phyloP scores from a whole-genome alignment of 1,140 invertebrate genomes.

The Drosophila oshimai region DNA sequence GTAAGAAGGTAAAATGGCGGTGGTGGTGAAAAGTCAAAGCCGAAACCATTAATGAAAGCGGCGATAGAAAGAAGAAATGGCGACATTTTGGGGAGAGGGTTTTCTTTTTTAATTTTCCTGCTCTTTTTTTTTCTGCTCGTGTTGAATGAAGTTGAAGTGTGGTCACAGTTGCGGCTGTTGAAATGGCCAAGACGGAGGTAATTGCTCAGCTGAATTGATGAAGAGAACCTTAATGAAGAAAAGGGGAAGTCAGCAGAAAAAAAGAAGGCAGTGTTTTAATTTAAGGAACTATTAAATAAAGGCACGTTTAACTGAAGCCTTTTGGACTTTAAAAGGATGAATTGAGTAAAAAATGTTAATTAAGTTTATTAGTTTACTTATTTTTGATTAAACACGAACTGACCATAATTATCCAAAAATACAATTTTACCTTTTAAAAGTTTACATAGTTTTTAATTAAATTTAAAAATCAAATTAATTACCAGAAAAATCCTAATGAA shows the following conservation, averaged over 20 bases:
- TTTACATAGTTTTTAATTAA: too few relatives aligned
- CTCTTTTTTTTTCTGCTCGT: background rate
- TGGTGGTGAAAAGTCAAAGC: conserved; percentile 33
- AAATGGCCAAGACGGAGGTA: conserved; percentile 35
- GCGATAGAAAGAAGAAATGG: conserved; percentile 12
- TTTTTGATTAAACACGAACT: too few relatives aligned
- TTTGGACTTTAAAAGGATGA: too few relatives aligned
- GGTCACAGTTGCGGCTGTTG: conserved; percentile 36
- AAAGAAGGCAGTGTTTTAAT: background rate
- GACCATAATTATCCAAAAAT: too few relatives aligned
- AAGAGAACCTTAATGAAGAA: conserved; percentile 43
- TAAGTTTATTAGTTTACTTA: too few relatives aligned
- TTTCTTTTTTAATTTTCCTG: background rate
- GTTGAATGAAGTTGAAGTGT: conserved; percentile 32
- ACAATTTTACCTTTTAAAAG: too few relatives aligned
- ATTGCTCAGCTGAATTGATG: conserved; percentile 38
- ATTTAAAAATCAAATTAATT: too few relatives aligned
- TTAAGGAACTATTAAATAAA: conserved; percentile 1
- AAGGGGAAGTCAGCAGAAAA: conserved; percentile 6
- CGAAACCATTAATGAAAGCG: conserved; percentile 31
- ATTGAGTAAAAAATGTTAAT: too few relatives aligned
- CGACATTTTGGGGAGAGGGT: conserved; percentile 3
- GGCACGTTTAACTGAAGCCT: too few relatives aligned
- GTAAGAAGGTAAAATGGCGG: too few relatives aligned
- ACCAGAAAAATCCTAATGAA: too few relatives aligned